These are phyloP conservation scores for Drosophila bocqueti DNA, from an alignment of 1,140 invertebrate species.

Conservation along the genomic window DNA sequence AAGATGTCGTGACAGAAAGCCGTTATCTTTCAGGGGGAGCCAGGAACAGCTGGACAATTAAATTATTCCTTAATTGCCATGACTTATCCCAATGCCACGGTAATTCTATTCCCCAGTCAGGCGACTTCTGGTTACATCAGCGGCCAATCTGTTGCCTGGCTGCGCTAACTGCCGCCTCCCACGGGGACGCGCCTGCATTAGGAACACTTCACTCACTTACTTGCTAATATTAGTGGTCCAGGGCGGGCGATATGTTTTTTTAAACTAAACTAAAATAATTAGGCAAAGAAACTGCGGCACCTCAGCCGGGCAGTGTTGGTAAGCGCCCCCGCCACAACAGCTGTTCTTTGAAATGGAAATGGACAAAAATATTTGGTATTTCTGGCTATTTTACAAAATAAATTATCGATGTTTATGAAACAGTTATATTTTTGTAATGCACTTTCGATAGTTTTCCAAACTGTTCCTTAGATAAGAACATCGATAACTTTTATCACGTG, in stretches of 20 bases:
- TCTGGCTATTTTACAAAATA: too few relatives aligned
- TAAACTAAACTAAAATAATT: constrained; percentile 51
- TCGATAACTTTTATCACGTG: constrained; percentile 53
- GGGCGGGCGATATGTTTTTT: constrained; percentile 35
- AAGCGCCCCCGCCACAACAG: constrained; percentile 14
- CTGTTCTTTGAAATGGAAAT: constrained; percentile 13
- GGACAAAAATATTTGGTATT: too few relatives aligned
- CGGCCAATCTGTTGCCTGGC: background rate
- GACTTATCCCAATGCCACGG: constrained; percentile 11
- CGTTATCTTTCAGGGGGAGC: background rate
- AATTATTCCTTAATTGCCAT: constrained; percentile 21
- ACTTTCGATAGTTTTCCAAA: too few relatives aligned
- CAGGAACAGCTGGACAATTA: background rate
- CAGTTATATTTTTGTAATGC: too few relatives aligned
- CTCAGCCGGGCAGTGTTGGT: constrained; percentile 45
- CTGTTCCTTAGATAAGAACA: too few relatives aligned
- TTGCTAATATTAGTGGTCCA: constrained; percentile 38
- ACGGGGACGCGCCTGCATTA: background rate
- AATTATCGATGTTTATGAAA: too few relatives aligned
- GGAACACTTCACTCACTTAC: constrained; percentile 13
- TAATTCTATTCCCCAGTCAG: constrained; percentile 13
- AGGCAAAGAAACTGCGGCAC: constrained; percentile 38
- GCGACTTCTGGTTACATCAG: constrained; percentile 50
- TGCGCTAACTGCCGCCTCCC: background rate
- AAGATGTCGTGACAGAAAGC: background rate